Conservation (phyloP, 2,888 invertebrate genomes). For the Auanema freiburgensis region DNA sequence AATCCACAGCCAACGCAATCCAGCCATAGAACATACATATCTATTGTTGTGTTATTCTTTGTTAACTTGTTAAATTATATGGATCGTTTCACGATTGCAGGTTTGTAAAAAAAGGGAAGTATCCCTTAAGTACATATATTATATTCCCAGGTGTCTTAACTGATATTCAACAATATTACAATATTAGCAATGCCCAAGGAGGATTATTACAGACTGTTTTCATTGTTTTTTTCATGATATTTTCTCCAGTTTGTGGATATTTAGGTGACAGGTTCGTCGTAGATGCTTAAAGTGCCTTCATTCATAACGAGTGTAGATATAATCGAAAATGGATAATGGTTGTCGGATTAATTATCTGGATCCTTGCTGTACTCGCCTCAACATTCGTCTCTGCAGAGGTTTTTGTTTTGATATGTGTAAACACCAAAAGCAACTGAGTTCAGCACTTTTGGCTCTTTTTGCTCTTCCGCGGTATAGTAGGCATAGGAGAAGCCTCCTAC, state of each 20-base stretch:
- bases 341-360: constrained; percentile 88
- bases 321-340: constrained; percentile 87
- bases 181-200: constrained; percentile 77
- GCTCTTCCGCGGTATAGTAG: constrained; percentile 85
- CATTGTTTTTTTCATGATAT: constrained; percentile 92
- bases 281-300: neutral
- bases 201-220: constrained; percentile 92
- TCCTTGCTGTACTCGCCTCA: constrained; percentile 84
- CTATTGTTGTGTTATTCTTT: constrained; percentile 71
- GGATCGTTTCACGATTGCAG: constrained; percentile 95
- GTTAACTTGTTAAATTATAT: constrained; percentile 98
- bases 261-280: constrained; percentile 80
- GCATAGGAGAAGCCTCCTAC: constrained; percentile 96
- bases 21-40: constrained; percentile 7
- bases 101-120: constrained; percentile 70
- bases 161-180: constrained; percentile 77
- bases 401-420: neutral
- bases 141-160: constrained; percentile 77
- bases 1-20: neutral
- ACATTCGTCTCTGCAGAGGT: constrained; percentile 79
- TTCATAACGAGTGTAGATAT: constrained; percentile 67
- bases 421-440: constrained; percentile 50
- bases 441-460: constrained; percentile 78
- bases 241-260: constrained; percentile 97
- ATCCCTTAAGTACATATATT: neutral